phyloP scores from a whole-genome alignment of 1,140 invertebrate species.

The Idris sp. region DNA sequence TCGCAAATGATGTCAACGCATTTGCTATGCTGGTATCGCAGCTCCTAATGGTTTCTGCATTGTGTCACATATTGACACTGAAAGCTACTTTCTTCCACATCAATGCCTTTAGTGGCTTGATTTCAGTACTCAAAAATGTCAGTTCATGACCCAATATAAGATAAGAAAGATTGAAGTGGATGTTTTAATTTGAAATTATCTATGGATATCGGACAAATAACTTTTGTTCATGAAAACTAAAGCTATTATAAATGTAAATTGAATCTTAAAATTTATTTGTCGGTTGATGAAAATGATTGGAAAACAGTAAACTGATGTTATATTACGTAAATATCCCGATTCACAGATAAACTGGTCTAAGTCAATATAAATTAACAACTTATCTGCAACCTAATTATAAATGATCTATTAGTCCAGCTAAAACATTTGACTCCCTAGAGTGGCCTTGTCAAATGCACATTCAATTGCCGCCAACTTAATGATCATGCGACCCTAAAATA shows the following conservation, averaged over 20 bases:
- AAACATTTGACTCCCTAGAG: neutral
- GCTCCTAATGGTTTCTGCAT: slow-evolving; percentile 57
- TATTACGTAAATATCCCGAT: no score
- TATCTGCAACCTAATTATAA: slow-evolving; percentile 14
- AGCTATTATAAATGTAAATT: no score
- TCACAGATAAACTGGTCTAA: no score
- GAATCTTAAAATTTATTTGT: no score
- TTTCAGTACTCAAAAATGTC: slow-evolving; percentile 32
- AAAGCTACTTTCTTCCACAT: slow-evolving; percentile 58
- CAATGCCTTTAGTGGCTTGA: slow-evolving; percentile 17
- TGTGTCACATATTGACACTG: slow-evolving; percentile 48
- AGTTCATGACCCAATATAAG: slow-evolving; percentile 8
- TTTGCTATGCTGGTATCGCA: slow-evolving; percentile 28
- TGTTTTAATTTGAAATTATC: no score
- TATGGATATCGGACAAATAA: no score
- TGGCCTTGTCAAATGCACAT: slow-evolving; percentile 30
- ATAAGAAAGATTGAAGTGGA: neutral
- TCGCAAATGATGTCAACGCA: slow-evolving; percentile 55
- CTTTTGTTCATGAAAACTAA: no score
- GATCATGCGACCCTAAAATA: slow-evolving; percentile 40
- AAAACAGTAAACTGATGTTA: no score
- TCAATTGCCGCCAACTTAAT: slow-evolving; percentile 28
- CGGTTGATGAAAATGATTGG: no score
- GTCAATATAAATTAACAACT: no score
- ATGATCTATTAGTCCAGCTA: slow-evolving; percentile 1